Percentiles rank a stretch among this genome's conserved stretches.
These are phyloP conservation scores for Myiagra hebetior DNA, from an alignment of 2,113 vertebrate species.

Conservation along the genomic window DNA sequence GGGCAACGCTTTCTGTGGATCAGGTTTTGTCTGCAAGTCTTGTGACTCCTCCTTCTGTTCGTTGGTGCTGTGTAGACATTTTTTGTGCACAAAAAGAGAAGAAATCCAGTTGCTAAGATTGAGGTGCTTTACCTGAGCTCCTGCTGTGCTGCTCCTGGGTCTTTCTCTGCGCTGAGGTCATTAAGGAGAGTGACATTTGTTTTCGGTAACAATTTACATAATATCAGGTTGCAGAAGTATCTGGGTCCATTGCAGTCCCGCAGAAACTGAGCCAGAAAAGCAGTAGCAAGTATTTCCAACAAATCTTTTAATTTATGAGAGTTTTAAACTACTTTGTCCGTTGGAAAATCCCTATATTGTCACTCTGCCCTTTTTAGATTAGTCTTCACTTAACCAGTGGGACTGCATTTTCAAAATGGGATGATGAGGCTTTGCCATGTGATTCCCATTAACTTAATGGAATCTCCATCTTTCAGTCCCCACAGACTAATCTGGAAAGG, in stretches of 20 bases:
- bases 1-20: accelerated
- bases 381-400: neutral
- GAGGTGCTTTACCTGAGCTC: neutral
- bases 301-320: neutral
- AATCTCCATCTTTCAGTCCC: neutral
- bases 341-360: neutral
- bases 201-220: neutral
- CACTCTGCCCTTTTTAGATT: neutral
- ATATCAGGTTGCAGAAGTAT: neutral
- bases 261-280: neutral
- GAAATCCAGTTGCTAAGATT: accelerated
- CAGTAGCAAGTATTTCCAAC: neutral
- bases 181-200: neutral
- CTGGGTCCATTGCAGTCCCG: neutral
- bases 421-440: neutral
- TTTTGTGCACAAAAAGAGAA: neutral
- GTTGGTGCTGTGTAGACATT: accelerated
- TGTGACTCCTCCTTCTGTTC: neutral
- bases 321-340: neutral
- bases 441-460: conserved; percentile 31
- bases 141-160: neutral
- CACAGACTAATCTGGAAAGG: conserved; percentile 19
- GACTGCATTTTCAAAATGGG: neutral
- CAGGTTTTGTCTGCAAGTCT: neutral
- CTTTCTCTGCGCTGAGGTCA: neutral